These are phyloP conservation scores for Macrobrachium rosenbergii DNA, from an alignment of 1,140 invertebrate genomes.

Conservation along the genomic window DNA sequence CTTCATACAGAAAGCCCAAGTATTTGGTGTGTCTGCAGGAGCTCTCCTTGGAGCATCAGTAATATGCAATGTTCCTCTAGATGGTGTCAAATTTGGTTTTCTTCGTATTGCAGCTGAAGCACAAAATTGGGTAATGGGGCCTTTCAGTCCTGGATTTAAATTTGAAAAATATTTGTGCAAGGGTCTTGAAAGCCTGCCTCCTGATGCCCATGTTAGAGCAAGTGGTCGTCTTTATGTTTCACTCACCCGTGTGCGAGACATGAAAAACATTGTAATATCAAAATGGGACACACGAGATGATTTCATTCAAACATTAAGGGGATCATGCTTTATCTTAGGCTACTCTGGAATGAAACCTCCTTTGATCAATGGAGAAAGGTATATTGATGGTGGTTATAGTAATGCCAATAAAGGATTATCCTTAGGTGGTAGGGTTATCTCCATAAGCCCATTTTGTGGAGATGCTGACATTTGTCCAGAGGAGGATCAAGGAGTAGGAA, in stretches of 20 bases:
- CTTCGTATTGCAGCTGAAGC: slow-evolving; percentile 89
- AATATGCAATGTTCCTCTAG: slow-evolving; percentile 49
- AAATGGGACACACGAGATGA: slow-evolving; percentile 93
- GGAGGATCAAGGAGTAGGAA: slow-evolving; percentile 72
- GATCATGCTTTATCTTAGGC: slow-evolving; percentile 94
- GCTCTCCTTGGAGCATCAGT: slow-evolving; percentile 57
- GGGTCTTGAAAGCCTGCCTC: slow-evolving; percentile 85
- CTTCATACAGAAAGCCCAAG: slow-evolving; percentile 13
- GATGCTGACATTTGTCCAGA: slow-evolving; percentile 98
- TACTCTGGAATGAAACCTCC: slow-evolving; percentile 95
- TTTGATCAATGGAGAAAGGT: slow-evolving; percentile 87
- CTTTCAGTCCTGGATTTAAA: slow-evolving; percentile 95
- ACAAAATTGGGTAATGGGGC: slow-evolving; percentile 86
- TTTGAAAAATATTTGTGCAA: slow-evolving; percentile 89
- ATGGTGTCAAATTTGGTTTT: slow-evolving; percentile 84
- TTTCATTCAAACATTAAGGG: slow-evolving; percentile 89
- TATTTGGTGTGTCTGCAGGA: slow-evolving; percentile 60
- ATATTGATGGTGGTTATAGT: slow-evolving; percentile 96
- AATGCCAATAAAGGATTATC: slow-evolving; percentile 90
- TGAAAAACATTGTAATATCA: slow-evolving; percentile 92
- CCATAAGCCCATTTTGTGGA: slow-evolving; percentile 96
- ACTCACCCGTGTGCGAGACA: slow-evolving; percentile 90
- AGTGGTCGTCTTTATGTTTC: slow-evolving; percentile 93
- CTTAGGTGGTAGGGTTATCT: slow-evolving; percentile 85
- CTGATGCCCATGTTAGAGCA: slow-evolving; percentile 90